Percentiles rank a stretch among this genome's conserved stretches.
phyloP scores from a whole-genome alignment of 2,113 vertebrate species.

The Erythrocercus mccallii region DNA sequence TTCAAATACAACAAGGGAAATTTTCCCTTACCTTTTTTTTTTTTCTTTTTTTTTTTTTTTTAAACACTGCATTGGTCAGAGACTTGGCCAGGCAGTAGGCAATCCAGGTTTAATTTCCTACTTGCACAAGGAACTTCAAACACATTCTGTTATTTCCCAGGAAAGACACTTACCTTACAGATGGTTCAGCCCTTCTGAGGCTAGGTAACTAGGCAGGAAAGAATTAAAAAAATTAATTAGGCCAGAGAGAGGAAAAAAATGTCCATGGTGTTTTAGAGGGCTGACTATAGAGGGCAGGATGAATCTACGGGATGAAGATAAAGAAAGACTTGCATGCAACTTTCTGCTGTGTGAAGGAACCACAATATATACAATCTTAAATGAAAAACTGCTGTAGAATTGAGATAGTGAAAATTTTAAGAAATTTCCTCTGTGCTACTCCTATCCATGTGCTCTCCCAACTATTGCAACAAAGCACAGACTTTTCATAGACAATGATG shows the following conservation, averaged over 20 bases:
- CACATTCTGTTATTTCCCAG: slow-evolving; percentile 7
- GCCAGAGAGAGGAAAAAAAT: not conserved
- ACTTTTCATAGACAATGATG: not conserved
- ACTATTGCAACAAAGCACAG: not conserved
- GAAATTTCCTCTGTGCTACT: not conserved
- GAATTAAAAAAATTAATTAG: slow-evolving; percentile 22
- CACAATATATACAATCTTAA: not conserved
- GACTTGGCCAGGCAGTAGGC: not conserved
- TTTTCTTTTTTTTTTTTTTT: not conserved
- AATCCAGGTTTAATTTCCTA: slow-evolving; percentile 2
- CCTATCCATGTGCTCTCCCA: not conserved
- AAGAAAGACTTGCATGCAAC: not conserved
- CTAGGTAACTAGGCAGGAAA: not conserved
- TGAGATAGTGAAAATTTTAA: not conserved
- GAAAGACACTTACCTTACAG: slow-evolving; percentile 1
- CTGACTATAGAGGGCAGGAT: not conserved
- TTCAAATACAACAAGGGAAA: not conserved
- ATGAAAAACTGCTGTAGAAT: not conserved
- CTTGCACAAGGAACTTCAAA: not conserved
- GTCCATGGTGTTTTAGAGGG: not conserved
- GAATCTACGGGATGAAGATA: not conserved
- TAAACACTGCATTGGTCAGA: not conserved
- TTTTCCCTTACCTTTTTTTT: not conserved
- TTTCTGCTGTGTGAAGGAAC: not conserved
- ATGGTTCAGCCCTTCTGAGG: not conserved